A percentile compares a stretch with the other conserved stretches of the same genome.
phyloP scores from a whole-genome alignment of 2,797 vertebrate species.

The Anomalospiza imberbis region DNA sequence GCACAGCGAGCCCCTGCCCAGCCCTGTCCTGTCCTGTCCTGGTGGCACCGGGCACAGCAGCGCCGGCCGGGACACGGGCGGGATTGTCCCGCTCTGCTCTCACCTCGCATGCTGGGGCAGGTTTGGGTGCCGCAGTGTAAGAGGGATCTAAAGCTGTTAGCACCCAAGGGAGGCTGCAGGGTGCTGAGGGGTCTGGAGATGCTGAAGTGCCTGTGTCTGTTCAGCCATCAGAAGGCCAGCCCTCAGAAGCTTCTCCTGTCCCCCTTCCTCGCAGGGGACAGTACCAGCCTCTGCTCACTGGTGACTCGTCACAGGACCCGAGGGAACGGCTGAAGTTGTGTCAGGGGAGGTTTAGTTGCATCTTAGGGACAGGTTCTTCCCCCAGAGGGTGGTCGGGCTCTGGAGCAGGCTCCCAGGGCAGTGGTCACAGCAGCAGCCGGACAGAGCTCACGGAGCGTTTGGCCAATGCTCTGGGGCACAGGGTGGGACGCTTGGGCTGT shows the following conservation, averaged over 20 bases:
- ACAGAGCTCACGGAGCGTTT: neutral
- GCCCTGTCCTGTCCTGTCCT: no score
- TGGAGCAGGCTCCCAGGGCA: neutral
- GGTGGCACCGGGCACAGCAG: neutral
- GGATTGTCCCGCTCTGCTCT: rapidly evolving
- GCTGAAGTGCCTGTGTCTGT: neutral
- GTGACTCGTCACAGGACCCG: neutral
- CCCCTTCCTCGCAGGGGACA: neutral
- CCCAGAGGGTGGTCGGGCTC: neutral
- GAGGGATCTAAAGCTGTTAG: rapidly evolving
- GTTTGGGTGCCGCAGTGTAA: rapidly evolving
- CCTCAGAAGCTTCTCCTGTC: no score
- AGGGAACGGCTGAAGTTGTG: neutral
- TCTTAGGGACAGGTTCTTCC: neutral
- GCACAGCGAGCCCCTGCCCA: no score
- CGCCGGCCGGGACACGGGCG: rapidly evolving
- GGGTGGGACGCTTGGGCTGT: neutral
- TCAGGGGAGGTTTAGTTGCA: no score
- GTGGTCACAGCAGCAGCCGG: neutral
- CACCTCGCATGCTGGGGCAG: neutral
- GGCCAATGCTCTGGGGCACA: rapidly evolving
- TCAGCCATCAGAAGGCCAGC: neutral
- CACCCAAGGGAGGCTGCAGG: rapidly evolving
- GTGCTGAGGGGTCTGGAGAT: neutral
- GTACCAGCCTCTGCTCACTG: neutral